A percentile compares a stretch with the other conserved stretches of the same genome.
These are phyloP conservation scores for Apocrypta bakeri DNA, from an alignment of 1,140 invertebrate species.

Conservation along the genomic window DNA sequence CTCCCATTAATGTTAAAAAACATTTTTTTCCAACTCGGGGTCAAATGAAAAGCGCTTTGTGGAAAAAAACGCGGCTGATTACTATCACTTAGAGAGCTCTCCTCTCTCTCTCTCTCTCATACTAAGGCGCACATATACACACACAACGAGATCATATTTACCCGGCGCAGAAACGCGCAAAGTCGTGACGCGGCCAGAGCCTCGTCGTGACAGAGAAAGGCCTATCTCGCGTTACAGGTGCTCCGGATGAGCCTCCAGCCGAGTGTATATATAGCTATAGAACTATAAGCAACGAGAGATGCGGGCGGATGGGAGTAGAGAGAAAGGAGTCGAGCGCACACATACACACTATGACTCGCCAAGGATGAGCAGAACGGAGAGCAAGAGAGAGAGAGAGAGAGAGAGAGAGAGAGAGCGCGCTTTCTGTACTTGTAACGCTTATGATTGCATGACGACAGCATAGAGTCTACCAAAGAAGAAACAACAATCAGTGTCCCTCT, in stretches of 20 bases:
- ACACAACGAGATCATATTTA: constrained; percentile 43
- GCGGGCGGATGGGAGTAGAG: constrained; percentile 20
- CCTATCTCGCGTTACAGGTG: constrained; percentile 52
- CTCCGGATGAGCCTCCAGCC: constrained; percentile 19
- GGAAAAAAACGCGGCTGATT: constrained; percentile 23
- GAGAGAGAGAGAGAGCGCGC: background rate
- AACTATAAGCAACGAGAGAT: background rate
- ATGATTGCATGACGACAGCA: constrained; percentile 28
- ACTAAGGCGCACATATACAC: background rate
- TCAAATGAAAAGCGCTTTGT: background rate
- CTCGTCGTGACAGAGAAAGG: constrained; percentile 50
- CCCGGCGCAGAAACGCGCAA: background rate
- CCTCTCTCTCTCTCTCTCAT: too few relatives aligned
- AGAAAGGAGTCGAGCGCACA: background rate
- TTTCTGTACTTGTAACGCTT: constrained; percentile 7
- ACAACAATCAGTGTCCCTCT: too few relatives aligned
- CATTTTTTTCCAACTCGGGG: background rate
- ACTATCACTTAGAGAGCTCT: constrained; percentile 30
- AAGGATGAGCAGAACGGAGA: constrained; percentile 9
- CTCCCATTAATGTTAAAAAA: background rate
- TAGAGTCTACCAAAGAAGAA: too few relatives aligned
- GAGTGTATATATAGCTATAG: too few relatives aligned
- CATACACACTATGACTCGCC: background rate
- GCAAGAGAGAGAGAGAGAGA: background rate
- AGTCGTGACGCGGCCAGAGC: constrained; percentile 9